These are phyloP conservation scores for Gouania willdenowi DNA, from an alignment of 2,797 vertebrate species.

Conservation along the genomic window DNA sequence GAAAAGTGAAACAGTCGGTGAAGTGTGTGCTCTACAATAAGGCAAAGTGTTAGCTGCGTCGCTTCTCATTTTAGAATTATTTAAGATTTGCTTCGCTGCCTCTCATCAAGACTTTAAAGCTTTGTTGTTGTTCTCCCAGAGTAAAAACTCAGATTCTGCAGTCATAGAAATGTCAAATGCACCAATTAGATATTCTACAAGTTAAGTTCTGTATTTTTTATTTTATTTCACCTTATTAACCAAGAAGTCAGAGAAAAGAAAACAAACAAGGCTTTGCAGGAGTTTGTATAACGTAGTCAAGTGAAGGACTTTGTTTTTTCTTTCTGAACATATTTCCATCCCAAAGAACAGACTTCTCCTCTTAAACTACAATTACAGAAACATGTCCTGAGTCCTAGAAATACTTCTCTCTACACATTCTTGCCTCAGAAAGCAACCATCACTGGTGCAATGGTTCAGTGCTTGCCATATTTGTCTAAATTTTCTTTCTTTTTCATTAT, in stretches of 20 bases:
- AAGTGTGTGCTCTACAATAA: constrained; percentile 11
- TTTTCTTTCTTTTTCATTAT: not conserved
- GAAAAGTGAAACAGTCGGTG: constrained; percentile 9
- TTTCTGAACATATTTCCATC: too few species aligned
- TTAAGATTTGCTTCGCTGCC: constrained; percentile 17
- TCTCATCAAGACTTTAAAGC: constrained; percentile 21
- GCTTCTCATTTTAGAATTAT: constrained; percentile 28
- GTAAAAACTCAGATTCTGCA: constrained; percentile 35
- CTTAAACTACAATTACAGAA: too few species aligned
- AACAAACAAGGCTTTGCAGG: too few species aligned
- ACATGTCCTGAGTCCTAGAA: too few species aligned
- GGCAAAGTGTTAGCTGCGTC: constrained; percentile 13
- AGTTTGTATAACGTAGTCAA: too few species aligned
- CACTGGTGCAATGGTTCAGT: constrained; percentile 20
- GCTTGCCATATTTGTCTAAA: constrained; percentile 26
- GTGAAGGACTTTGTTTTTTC: too few species aligned
- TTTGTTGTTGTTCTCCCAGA: constrained; percentile 16
- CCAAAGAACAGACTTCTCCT: too few species aligned
- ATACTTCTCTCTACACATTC: too few species aligned
- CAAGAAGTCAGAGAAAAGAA: too few species aligned
- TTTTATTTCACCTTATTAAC: too few species aligned
- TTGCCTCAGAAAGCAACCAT: too few species aligned
- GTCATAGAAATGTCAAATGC: constrained; percentile 32
- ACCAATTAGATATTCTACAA: constrained; percentile 16
- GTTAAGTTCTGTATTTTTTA: too few species aligned